Base-by-base conservation (phyloP, 1,140 invertebrate genomes). In the Chrysopa pallens region DNA sequence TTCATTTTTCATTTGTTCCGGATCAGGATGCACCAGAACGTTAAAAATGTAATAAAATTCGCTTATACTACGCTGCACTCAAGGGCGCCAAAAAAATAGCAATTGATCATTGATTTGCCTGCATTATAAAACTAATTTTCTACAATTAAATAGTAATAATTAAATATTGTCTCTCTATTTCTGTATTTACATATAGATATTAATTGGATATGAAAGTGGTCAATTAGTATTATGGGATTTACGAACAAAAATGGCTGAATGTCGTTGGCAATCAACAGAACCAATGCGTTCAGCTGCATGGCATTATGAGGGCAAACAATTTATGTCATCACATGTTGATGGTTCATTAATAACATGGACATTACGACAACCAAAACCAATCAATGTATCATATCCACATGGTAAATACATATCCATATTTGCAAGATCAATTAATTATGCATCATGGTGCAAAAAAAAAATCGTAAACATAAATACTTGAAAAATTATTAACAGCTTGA, bases 251-350 rank as follows among this genome's bases (percentile, higher is more conserved):
- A 62, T 58, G 42, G 87, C 84, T 11, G 91, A 96, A 52, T 73
- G 80, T 57, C 73, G 89, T 56, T 87, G 75, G 65, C 74, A 88
- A 63, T 74, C 78, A 5, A 54, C 70, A 12, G 84, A 93, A 58
- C 74, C 78, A 14, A 68, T 96, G 40, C 74, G 79, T 55, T 90
- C 86, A 43, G 77, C 93, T 54, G 76, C 82, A 42, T 99, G 95
- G 95, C 90, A 97, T 62, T 78, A 91, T 62, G 94, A 98, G 63
- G 95, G 94, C 44, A 93, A 95, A 68, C 88, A 93, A 66, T 94
- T 98, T 61, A 91, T 98, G 79, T 91, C 85, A 49, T 86, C 86
- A 52, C 93, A 98, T 62, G 77, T 75, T 8, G 93, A 98, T 68
- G 95, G 95, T 38, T 91, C 87, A 36, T 72, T 98, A 36, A 82